These are phyloP conservation scores for Brotula barbata DNA, from an alignment of 2,797 vertebrate genomes.

Conservation along the genomic window DNA sequence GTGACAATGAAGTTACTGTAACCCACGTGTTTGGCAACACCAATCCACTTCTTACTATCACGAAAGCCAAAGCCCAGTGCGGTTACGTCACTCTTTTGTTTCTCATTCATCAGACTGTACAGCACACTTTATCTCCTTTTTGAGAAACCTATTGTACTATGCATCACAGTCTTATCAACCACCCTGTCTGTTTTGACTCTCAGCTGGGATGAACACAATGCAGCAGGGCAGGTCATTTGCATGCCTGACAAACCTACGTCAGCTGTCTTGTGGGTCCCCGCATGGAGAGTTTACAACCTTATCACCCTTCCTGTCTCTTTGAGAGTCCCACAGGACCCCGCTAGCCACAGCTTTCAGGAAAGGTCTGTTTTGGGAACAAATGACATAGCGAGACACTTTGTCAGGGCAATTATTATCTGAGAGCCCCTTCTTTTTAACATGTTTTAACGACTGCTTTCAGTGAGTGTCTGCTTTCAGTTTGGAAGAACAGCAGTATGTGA, in stretches of 20 bases:
- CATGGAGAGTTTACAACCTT: background rate
- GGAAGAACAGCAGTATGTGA: background rate
- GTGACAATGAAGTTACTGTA: background rate
- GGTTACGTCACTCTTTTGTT: background rate
- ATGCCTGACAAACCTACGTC: slow-evolving; percentile 6
- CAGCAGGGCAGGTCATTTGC: slow-evolving; percentile 8
- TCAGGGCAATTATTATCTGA: slow-evolving; percentile 10
- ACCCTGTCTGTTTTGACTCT: slow-evolving; percentile 1
- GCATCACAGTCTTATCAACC: background rate
- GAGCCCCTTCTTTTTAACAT: background rate
- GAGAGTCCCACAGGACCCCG: background rate
- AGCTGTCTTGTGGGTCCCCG: slow-evolving; percentile 2
- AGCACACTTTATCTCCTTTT: slow-evolving; percentile 1
- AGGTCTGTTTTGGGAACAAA: slow-evolving; percentile 14
- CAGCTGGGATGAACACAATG: slow-evolving; percentile 9
- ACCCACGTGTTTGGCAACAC: too few relatives aligned
- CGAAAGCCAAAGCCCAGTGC: too few relatives aligned
- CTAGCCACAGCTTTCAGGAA: slow-evolving; percentile 2
- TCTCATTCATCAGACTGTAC: background rate
- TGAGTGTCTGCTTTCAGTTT: background rate
- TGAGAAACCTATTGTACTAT: slow-evolving; percentile 2
- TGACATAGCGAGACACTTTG: background rate
- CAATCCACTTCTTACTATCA: too few relatives aligned
- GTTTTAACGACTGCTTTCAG: background rate
- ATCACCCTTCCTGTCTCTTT: background rate